These are phyloP conservation scores for Drosophila micromelanica DNA, from an alignment of 1,140 invertebrate species.

Conservation along the genomic window DNA sequence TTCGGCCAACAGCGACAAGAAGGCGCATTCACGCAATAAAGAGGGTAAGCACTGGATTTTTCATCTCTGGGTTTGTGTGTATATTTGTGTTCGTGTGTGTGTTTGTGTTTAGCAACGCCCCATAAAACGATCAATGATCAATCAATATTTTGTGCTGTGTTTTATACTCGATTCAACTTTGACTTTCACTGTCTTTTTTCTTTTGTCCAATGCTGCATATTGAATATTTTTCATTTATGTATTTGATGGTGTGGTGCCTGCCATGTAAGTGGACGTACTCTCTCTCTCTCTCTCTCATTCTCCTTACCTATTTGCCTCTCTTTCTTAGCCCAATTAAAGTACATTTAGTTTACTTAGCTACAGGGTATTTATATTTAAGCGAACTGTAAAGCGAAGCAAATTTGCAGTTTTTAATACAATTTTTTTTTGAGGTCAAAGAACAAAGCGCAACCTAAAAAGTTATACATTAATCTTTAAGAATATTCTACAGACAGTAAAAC, in stretches of 20 bases:
- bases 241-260: conserved; percentile 43
- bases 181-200: conserved; percentile 25
- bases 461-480: too few species aligned
- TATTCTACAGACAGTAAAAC: too few species aligned
- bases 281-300: conserved; percentile 11
- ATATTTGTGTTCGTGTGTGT: background rate
- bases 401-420: too few species aligned
- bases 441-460: too few species aligned
- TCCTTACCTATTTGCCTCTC: conserved; percentile 3
- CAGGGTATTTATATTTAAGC: background rate
- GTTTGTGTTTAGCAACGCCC: conserved; percentile 18
- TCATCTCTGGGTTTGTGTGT: background rate
- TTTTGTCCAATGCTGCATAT: conserved; percentile 42
- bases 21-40: conserved; percentile 80
- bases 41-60: conserved; percentile 73
- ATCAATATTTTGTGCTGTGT: conserved; percentile 11
- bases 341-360: background rate
- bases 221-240: conserved; percentile 43
- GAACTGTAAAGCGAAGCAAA: too few species aligned
- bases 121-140: conserved; percentile 14
- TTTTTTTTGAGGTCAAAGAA: too few species aligned
- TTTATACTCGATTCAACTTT: conserved; percentile 25
- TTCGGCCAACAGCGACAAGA: conserved; percentile 76
- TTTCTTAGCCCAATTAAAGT: conserved; percentile 1
- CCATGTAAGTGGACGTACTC: conserved; percentile 52